phyloP scores from a whole-genome alignment of 2,888 invertebrate genomes.

The Kuschelorhynchus macadamiae region DNA sequence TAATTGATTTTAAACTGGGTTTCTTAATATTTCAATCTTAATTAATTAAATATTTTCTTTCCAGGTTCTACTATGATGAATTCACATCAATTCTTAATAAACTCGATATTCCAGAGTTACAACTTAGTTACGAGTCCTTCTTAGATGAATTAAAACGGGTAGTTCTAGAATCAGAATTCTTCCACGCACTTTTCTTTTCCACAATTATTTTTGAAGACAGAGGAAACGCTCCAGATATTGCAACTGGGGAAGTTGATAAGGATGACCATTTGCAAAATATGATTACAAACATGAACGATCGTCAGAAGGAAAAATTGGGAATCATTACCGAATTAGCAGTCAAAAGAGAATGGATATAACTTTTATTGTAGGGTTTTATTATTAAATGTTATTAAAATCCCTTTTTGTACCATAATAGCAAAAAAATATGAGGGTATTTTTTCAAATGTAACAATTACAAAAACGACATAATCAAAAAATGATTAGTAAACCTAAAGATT shows the following conservation, averaged over 20 bases:
- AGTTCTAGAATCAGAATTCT: neutral
- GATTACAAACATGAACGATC: conserved; percentile 13
- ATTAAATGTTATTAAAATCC: too few relatives aligned
- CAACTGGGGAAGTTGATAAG: conserved; percentile 1
- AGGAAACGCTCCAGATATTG: neutral
- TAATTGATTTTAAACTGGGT: too few relatives aligned
- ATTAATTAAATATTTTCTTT: too few relatives aligned
- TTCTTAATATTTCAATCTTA: too few relatives aligned
- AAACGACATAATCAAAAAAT: too few relatives aligned
- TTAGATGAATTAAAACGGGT: conserved; percentile 14
- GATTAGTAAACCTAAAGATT: too few relatives aligned
- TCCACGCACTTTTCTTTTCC: conserved; percentile 9
- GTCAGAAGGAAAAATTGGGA: conserved; percentile 12
- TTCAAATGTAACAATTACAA: too few relatives aligned
- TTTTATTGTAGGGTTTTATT: too few relatives aligned
- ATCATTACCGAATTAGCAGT: neutral
- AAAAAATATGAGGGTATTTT: too few relatives aligned
- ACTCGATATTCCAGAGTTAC: neutral
- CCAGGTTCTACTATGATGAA: conserved; percentile 25
- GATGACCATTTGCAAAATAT: neutral
- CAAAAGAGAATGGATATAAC: conserved; percentile 14
- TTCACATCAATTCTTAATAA: conserved; percentile 3
- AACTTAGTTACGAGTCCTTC: conserved; percentile 16
- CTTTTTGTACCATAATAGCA: too few relatives aligned
- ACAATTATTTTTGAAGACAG: conserved; percentile 20